Conservation (phyloP, 2,888 invertebrate genomes). For the Acrobasis suavella region DNA sequence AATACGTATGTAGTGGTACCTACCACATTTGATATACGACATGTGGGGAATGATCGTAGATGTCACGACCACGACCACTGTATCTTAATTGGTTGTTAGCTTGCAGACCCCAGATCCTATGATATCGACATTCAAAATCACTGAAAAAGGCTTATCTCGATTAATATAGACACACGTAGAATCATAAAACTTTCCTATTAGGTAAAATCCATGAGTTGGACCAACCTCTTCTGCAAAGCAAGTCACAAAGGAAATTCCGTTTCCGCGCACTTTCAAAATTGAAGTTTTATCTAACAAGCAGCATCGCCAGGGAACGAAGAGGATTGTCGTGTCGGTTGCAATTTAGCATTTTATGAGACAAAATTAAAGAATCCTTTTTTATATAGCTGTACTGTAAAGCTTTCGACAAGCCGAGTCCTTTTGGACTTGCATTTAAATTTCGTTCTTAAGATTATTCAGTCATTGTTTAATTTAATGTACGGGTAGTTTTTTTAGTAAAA, state of each 20-base stretch:
- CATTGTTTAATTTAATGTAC: no score
- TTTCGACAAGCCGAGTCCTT: background rate
- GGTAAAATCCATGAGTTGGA: background rate
- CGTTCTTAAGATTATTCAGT: background rate
- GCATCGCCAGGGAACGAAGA: conserved; percentile 21
- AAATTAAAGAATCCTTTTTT: conserved; percentile 8
- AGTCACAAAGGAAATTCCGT: conserved; percentile 6
- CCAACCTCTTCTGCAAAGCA: background rate
- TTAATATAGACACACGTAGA: no score
- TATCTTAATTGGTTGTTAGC: no score
- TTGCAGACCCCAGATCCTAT: no score
- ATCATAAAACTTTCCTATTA: background rate
- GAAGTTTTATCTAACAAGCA: conserved; percentile 26
- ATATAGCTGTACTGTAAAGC: background rate
- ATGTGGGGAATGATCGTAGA: no score
- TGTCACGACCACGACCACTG: no score
- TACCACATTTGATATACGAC: no score
- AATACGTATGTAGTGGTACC: no score
- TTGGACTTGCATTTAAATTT: background rate
- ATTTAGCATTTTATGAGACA: conserved; percentile 12
- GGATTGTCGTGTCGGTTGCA: conserved; percentile 26
- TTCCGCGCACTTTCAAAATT: conserved; percentile 20
- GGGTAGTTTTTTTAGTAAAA: no score
- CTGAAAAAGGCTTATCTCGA: no score
- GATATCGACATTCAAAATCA: no score